A percentile compares a stretch with the other conserved stretches of the same genome.
Conservation (phyloP, 2,888 invertebrate species). For the Lepidonotus clava region DNA sequence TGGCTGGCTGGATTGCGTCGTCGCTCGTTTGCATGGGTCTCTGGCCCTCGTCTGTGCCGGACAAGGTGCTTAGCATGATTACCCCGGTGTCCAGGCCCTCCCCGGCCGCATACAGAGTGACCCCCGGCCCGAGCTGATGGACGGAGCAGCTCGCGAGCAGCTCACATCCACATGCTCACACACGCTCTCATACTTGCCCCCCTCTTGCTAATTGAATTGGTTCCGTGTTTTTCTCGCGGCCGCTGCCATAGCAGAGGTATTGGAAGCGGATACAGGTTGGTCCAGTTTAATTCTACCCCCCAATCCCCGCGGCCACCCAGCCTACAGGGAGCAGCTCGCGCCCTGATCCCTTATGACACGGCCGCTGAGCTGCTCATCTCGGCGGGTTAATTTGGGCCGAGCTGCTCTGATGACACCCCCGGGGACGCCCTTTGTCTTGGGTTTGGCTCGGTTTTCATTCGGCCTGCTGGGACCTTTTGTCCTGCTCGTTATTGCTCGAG, state of each 20-base stretch:
- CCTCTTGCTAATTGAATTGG: constrained; percentile 32
- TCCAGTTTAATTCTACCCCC: constrained; percentile 19
- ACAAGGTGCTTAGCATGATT: constrained; percentile 11
- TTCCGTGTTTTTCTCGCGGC: constrained; percentile 40
- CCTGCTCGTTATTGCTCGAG: too few species aligned
- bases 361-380: not conserved
- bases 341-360: not conserved
- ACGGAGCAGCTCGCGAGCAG: too few species aligned
- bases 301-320: not conserved
- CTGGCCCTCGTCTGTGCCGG: not conserved
- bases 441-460: constrained; percentile 7
- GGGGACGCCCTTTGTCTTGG: constrained; percentile 13
- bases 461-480: not conserved
- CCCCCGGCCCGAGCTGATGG: too few species aligned
- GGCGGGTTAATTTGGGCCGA: not conserved
- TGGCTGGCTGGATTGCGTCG: constrained; percentile 7
- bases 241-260: constrained; percentile 51
- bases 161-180: constrained; percentile 8
- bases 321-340: not conserved
- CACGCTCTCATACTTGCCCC: not conserved
- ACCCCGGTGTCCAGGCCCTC: constrained; percentile 16
- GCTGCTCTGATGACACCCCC: not conserved
- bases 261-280: constrained; percentile 54
- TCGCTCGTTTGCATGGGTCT: not conserved
- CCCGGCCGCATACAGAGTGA: constrained; percentile 7